Evolutionary conservation across 2,113 vertebrate species (phyloP).

Genomic region (Notarius lentiginosus): DNA sequence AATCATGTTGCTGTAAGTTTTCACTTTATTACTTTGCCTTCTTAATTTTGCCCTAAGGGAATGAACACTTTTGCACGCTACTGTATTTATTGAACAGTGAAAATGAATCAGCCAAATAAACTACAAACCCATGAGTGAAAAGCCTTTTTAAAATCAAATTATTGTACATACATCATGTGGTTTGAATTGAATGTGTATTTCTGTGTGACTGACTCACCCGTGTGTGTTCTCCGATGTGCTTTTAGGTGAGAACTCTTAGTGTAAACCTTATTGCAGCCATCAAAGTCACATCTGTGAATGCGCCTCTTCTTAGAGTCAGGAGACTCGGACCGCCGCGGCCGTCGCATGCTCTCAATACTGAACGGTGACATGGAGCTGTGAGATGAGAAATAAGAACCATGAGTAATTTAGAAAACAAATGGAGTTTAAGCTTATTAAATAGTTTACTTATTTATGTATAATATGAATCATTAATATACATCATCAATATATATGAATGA

Average conservation of each 20-base stretch:
- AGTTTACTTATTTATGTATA: not conserved
- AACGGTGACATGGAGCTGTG: conserved; percentile 94
- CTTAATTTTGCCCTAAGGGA: not conserved
- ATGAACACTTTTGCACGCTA: not conserved
- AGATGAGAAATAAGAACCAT: conserved; percentile 54
- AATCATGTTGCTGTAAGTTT: not conserved
- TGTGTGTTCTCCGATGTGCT: conserved; percentile 96
- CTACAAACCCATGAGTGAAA: not conserved
- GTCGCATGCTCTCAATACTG: conserved; percentile 98
- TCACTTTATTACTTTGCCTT: not conserved
- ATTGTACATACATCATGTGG: not conserved
- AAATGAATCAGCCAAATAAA: not conserved
- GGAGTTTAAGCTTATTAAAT: not conserved
- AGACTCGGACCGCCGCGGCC: conserved; percentile 92
- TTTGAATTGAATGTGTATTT: not conserved
- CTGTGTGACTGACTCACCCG: conserved; percentile 74
- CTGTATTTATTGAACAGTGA: not conserved
- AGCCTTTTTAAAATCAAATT: no score
- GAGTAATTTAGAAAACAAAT: not conserved
- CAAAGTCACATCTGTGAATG: conserved; percentile 98
- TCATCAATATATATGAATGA: no score
- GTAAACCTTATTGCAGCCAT: conserved; percentile 99
- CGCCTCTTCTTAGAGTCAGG: conserved; percentile 97
- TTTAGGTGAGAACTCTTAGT: conserved; percentile 99
- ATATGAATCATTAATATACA: no score